Conservation (phyloP, 2,797 vertebrate species). For the Leontopithecus rosalia region DNA sequence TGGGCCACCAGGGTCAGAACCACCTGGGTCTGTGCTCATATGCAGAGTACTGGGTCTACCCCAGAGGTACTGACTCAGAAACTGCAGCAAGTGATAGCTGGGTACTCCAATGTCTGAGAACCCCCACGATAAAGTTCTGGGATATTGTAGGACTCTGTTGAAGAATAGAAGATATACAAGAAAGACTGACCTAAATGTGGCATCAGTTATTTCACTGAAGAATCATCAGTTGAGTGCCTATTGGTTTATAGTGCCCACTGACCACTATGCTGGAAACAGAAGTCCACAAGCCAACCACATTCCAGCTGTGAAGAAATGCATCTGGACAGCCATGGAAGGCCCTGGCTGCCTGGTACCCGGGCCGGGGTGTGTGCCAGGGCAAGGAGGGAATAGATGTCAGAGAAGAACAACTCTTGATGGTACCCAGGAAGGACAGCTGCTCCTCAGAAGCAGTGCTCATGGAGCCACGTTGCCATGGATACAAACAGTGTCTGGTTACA, state of each 20-base stretch:
- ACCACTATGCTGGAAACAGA: not conserved
- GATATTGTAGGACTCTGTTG: no score
- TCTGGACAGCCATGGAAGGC: accelerated
- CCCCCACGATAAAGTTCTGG: not conserved
- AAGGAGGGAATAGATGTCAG: not conserved
- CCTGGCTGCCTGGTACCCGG: accelerated
- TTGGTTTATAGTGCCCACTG: not conserved
- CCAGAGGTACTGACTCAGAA: accelerated
- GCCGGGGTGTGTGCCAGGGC: accelerated
- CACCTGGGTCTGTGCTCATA: no score
- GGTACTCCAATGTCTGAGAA: not conserved
- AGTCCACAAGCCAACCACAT: not conserved
- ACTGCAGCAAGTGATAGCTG: accelerated
- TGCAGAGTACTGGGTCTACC: no score
- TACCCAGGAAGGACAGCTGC: no score
- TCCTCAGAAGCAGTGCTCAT: not conserved
- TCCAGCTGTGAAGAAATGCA: accelerated
- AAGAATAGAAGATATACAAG: not conserved
- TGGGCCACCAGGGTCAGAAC: not conserved
- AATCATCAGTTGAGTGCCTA: not conserved
- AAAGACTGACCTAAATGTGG: accelerated
- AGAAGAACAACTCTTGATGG: no score
- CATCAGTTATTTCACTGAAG: not conserved
- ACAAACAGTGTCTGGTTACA: not conserved
- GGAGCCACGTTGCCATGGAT: not conserved